Base-by-base conservation (phyloP, 2,888 invertebrate genomes). In the Fragum fragum region DNA sequence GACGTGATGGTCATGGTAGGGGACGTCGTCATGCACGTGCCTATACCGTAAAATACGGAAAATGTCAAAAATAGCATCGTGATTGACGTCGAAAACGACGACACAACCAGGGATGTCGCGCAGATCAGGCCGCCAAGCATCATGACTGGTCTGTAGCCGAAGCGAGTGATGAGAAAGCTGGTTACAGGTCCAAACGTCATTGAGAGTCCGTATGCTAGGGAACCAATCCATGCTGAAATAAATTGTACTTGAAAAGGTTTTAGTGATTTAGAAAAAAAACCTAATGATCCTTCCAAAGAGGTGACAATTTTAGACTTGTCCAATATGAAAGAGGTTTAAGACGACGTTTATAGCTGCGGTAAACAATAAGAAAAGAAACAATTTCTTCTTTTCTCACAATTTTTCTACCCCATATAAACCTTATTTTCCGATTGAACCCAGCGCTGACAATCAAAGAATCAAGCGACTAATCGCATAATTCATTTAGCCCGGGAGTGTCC, bases 221-320 rank as follows among this genome's bases (percentile, higher is more conserved):
- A 92, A 11, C 91, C 92, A 29, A 92, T 76, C 92, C 92, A 92
- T 71, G 92, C 92, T 92, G 88, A 71, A 90, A 89, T 47, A 47
- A 36, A 36, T 36, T 36, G 9, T 36, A 36, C 53, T 53, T 3
- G 23, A 2, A 53, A 18, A 11, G n/a, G 11, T 53, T 53, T 53
- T 3, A 7, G 14, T 53, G 3, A 53, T 53, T 53, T 53, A 7
- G 53, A 36, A n/a, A n/a, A n/a, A n/a, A n/a, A n/a, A n/a, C n/a
- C n/a, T n/a, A n/a, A n/a, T n/a, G n/a, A n/a, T n/a, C n/a, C n/a
- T n/a, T n/a, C n/a, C n/a, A n/a, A n/a, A n/a, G n/a, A n/a, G n/a
- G n/a, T n/a, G n/a, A n/a, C n/a, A n/a, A n/a, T n/a, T n/a, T n/a
- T n/a, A n/a, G n/a, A n/a, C n/a, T n/a, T n/a, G n/a, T n/a, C n/a